Conservation (phyloP, 1,140 invertebrate species). For the Dolichoris vasculosae region DNA sequence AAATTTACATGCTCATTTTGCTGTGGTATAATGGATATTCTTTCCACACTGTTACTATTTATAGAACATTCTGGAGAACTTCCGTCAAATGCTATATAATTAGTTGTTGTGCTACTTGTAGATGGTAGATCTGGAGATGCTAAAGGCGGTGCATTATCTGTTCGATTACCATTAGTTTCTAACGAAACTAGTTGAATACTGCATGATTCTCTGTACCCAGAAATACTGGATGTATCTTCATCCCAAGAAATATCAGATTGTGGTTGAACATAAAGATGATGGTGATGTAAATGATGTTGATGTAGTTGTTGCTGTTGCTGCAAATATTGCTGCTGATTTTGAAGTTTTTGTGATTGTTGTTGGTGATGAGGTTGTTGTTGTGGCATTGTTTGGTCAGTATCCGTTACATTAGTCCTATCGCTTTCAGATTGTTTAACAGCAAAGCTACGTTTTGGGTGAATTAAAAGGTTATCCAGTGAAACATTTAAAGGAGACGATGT, state of each 20-base stretch:
- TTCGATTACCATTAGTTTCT: constrained; percentile 67
- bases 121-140: constrained; percentile 78
- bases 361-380: constrained; percentile 51
- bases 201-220: constrained; percentile 82
- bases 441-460: constrained; percentile 53
- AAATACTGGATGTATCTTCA: constrained; percentile 87
- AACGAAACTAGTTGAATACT: constrained; percentile 76
- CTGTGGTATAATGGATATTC: constrained; percentile 74
- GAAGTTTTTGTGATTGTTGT: constrained; percentile 52
- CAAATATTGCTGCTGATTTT: constrained; percentile 49
- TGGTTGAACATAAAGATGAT: constrained; percentile 53
- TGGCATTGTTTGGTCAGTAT: neutral
- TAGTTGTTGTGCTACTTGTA: constrained; percentile 71
- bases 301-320: constrained; percentile 62
- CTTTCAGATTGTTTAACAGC: neutral
- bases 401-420: neutral
- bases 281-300: constrained; percentile 59
- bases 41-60: constrained; percentile 78
- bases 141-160: constrained; percentile 67
- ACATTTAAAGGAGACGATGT: neutral
- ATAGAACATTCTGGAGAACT: constrained; percentile 79
- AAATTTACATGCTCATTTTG: constrained; percentile 75
- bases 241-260: constrained; percentile 80
- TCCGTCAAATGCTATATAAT: constrained; percentile 77
- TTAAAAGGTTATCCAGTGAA: constrained; percentile 62